Conservation (phyloP, 2,888 invertebrate genomes). For the Limnephilus rhombicus region DNA sequence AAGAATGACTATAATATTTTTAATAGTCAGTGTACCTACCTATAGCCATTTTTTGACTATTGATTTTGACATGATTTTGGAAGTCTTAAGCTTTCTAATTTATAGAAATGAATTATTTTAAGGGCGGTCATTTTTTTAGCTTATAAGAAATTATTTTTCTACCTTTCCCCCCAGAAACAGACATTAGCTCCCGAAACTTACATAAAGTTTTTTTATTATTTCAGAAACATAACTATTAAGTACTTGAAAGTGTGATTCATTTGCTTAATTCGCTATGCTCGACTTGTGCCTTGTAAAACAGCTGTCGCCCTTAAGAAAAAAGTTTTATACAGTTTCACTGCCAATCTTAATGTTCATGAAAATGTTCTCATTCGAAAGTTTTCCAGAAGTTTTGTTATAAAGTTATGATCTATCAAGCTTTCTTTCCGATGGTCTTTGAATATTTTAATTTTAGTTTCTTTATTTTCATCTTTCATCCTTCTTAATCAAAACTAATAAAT, state of each 20-base stretch:
- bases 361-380: not conserved
- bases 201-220: not conserved
- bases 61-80: not conserved
- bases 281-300: not conserved
- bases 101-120: not conserved
- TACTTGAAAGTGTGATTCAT: not conserved
- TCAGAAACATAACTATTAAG: not conserved
- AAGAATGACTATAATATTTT: no score
- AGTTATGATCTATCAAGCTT: not conserved
- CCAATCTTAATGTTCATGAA: no score
- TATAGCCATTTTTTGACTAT: no score
- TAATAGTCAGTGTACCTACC: no score
- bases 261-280: not conserved
- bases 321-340: no score
- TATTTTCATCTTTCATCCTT: no score
- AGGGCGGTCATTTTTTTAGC: not conserved
- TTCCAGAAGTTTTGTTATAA: not conserved
- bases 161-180: not conserved
- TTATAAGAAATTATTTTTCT: not conserved
- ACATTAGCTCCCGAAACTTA: not conserved
- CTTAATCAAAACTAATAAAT: not conserved
- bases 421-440: not conserved
- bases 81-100: not conserved
- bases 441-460: not conserved
- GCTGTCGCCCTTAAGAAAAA: not conserved